Base-by-base conservation (phyloP, 2,888 invertebrate genomes). In the Tanypteryx hageni region DNA sequence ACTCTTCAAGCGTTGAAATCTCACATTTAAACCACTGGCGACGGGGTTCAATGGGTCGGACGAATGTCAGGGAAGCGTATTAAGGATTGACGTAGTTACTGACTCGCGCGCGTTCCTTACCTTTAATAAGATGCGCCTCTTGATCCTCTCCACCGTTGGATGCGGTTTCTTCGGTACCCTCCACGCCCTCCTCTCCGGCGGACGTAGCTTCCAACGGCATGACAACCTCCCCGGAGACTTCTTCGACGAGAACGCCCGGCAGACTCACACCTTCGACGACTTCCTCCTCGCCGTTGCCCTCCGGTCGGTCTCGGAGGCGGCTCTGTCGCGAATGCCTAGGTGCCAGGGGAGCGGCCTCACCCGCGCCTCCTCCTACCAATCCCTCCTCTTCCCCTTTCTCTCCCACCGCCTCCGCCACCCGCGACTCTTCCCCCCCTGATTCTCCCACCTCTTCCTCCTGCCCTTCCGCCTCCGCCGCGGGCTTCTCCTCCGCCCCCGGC, bases 291-390 rank as follows among this genome's bases (percentile, higher is more conserved):
- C 44, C 89, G 44, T 27, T 89, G 61, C 44, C 89, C 68, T 68
- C 64, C 64, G 31, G 44, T 64, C 89, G 89, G 64, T 64, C 89
- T 64, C 64, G 64, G 89, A 64, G 89, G 89, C 64, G 89, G 89
- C 64, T 89, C 64, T 89, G 89, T 89, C 89, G 89, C 89, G 64
- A 89, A 89, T 89, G 89, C 89, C 31, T 31, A 31, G 64, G 89
- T 44, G 89, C 58, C 10, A 81, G 85, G 13, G 18, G 57, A 44
- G 92, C 68, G 92, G 76, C n/a, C 68, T n/a, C 89, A 81, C 82
- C 86, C 89, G 92, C 57, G 57, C 59, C 56, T 27, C 59, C 58
- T 13, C 76, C 76, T 76, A 58, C 76, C 76, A 68, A 81, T 56
- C 64, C 92, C 57, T 64, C 84, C 13, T 64, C 92, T 18, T 22